These are phyloP conservation scores for Ariolimax columbianus DNA, from an alignment of 2,888 invertebrate genomes.

Conservation along the genomic window DNA sequence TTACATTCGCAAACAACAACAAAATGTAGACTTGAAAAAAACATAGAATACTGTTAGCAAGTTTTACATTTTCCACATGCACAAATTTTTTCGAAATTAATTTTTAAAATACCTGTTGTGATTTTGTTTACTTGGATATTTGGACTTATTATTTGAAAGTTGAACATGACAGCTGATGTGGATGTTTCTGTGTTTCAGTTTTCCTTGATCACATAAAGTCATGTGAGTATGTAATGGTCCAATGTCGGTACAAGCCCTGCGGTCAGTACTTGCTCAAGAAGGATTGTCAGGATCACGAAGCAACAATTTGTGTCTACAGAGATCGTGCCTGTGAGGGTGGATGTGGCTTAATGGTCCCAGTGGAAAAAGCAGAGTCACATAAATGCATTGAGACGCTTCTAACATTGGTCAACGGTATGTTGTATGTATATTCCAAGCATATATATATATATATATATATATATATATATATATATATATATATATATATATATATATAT, in stretches of 20 bases:
- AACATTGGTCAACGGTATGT: slow-evolving; percentile 63
- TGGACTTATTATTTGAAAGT: too few relatives aligned
- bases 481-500: too few relatives aligned
- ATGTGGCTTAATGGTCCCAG: slow-evolving; percentile 68
- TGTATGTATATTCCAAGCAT: background rate
- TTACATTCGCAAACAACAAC: too few relatives aligned
- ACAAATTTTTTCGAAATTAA: too few relatives aligned
- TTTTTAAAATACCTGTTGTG: too few relatives aligned
- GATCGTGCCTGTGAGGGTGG: slow-evolving; percentile 64
- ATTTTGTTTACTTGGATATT: too few relatives aligned
- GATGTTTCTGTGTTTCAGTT: slow-evolving; percentile 28
- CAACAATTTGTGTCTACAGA: slow-evolving; percentile 89
- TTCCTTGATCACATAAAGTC: slow-evolving; percentile 63
- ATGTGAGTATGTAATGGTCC: slow-evolving; percentile 66
- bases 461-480: background rate
- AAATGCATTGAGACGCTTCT: slow-evolving; percentile 66
- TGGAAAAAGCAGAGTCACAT: slow-evolving; percentile 60
- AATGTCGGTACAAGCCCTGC: slow-evolving; percentile 65
- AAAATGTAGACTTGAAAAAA: too few relatives aligned
- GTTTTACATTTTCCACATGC: too few relatives aligned
- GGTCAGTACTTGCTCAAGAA: slow-evolving; percentile 85
- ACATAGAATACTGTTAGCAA: too few relatives aligned
- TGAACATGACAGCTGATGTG: background rate
- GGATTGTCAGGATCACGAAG: slow-evolving; percentile 97
- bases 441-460: background rate